Base-by-base conservation (phyloP, 2,797 vertebrate genomes). In the Syndactyla subalaris region DNA sequence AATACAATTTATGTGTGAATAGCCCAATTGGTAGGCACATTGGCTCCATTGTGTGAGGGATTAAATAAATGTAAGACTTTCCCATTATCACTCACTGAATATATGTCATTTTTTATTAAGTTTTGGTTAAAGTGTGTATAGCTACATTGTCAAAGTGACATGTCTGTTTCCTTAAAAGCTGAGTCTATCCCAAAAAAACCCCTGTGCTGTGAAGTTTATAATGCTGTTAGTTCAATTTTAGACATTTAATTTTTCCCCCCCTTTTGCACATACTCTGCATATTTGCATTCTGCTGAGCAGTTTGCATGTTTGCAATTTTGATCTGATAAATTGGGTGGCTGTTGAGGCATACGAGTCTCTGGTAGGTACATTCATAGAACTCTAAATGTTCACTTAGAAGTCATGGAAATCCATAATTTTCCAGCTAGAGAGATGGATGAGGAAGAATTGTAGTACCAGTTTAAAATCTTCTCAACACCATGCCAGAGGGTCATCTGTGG, bases 1-100 rank as follows among this genome's bases (percentile, higher is more conserved):
- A 96, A 96, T 85, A 92, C 79, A 96, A 89, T 97, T 97, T 96
- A 86, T 30, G 32, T 88, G 57, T 95, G 95, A 97, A 95, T 89
- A 92, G 71, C 61, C 48, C 93, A 63, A 9, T 86, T 72, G 62
- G 62, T 85, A 61, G 90, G 70, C 92, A 91, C 26, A 30, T 83
- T 92, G 93, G 85, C 92, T 96, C 81, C 88, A 43, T 89, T 96
- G 89, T 95, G 90, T 78, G 63, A 79, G 68, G 55, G 63, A 77
- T 92, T 95, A 97, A 96, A 92, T 93, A 95, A 95, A 95, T 85
- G 79, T 90, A 93, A 89, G 92, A 46, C 12, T 88, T 96, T 75
- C 61, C 34, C 54, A 91, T 97, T 96, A 96, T 95, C 96, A 92
- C 83, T 78, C 66, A 67, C n/a, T 58, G 83, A 68, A 54, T 92